Evolutionary conservation across 2,113 vertebrate species (phyloP), one percentile per base, ranked within the genome.

Genomic region (Suricata suricatta): DNA sequence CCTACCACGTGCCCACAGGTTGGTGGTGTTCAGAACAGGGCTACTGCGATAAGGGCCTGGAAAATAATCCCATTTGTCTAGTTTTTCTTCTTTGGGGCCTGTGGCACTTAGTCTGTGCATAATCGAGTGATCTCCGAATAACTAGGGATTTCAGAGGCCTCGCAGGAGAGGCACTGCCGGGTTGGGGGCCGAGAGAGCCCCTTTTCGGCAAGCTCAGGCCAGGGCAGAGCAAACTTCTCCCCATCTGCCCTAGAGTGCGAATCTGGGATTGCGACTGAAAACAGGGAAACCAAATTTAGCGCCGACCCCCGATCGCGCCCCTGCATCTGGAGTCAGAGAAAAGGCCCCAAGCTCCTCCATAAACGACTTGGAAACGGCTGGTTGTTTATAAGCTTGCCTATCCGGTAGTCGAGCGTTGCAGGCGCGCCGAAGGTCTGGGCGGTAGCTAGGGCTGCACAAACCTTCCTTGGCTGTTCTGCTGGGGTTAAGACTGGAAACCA

Each of bases 361-460:
- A 77, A 94, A 93, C 13, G 83, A 64, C 74, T 72, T 23, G 44
- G 84, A 89, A 90, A 77, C 3, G 0, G 64, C 69, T 14, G 8
- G 31, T 80, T 80, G 90, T 93, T 97, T 97, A 94, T 91, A 95
- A 96, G 96, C 31, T 74, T 85, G 79, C 69, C 1, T 38, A 68
- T 66, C 74, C 54, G 23, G 64, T 50, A 69, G 77, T 83, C 35
- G 88, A 69, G 66, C 17, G 0, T 38, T 60, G 71, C 54, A 10
- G 44, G 66, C 27, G 38, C 25, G 0, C 0, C 13, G 93, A 96
- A 96, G 97, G 91, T 97, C 96, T 77, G 1, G 3, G 50, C 16
- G 0, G 68, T 31, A 72, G 81, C 69, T 10, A 60, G 71, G 25
- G 38, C 85, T 7, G 27, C 15, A 9, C 69, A 84, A 19, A 63